These are phyloP conservation scores for Sphenodon punctatus DNA, from an alignment of 2,797 vertebrate species.

Conservation along the genomic window DNA sequence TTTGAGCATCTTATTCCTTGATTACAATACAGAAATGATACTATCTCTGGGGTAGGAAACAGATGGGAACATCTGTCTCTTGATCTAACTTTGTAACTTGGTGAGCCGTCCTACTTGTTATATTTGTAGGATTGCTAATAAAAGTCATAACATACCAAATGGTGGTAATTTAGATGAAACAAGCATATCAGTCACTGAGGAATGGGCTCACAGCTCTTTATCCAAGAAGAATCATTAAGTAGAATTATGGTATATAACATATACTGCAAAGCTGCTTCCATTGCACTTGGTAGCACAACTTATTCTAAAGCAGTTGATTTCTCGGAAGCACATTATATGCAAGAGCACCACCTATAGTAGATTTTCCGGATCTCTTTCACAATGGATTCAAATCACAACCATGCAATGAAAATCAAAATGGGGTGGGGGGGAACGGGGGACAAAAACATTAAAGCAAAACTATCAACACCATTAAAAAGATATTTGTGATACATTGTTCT, in stretches of 20 bases:
- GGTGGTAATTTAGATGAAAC: slow-evolving; percentile 66
- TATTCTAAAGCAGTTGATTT: not conserved
- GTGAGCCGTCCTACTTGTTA: slow-evolving; percentile 51
- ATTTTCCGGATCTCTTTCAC: slow-evolving; percentile 48
- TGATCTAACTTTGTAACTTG: slow-evolving; percentile 26
- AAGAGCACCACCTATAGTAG: slow-evolving; percentile 44
- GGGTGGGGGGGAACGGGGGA: not conserved
- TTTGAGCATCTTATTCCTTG: slow-evolving; percentile 36
- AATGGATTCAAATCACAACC: not conserved
- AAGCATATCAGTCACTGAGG: slow-evolving; percentile 48
- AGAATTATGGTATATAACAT: slow-evolving; percentile 52
- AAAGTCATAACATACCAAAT: slow-evolving; percentile 64
- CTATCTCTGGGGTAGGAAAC: slow-evolving; percentile 31
- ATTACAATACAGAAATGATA: slow-evolving; percentile 24
- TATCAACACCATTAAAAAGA: no score
- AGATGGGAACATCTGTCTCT: slow-evolving; percentile 52
- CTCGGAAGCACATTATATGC: slow-evolving; percentile 32
- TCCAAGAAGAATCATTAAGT: slow-evolving; percentile 62
- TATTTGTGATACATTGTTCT: no score
- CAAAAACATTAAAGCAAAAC: no score
- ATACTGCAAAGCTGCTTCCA: slow-evolving; percentile 51
- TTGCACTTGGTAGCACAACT: slow-evolving; percentile 54
- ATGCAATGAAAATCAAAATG: not conserved
- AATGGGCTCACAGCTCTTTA: slow-evolving; percentile 61
- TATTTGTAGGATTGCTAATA: slow-evolving; percentile 64